A percentile compares a stretch with the other conserved stretches of the same genome.
Conservation (phyloP, 2,888 invertebrate species). For the Criorhina ranunculi region DNA sequence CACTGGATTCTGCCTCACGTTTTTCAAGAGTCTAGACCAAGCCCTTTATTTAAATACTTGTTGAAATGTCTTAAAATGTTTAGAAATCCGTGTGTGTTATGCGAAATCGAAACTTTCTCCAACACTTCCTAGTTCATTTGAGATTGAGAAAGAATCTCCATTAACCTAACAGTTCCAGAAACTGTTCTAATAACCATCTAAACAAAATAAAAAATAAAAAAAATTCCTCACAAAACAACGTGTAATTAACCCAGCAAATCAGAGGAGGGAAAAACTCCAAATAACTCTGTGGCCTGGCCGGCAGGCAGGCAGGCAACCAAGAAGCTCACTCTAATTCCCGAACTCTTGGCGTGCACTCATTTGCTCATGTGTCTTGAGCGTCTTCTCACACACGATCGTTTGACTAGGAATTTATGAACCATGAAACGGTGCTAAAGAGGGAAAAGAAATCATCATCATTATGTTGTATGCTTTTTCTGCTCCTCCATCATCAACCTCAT, state of each 20-base stretch:
- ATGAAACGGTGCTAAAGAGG: conserved; percentile 70
- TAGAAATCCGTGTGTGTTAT: background rate
- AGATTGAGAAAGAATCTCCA: conserved; percentile 24
- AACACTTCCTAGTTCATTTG: conserved; percentile 17
- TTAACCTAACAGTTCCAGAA: conserved; percentile 55
- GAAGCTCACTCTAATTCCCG: conserved; percentile 51
- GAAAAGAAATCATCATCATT: conserved; percentile 69
- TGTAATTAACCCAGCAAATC: conserved; percentile 65
- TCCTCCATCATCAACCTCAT: conserved; percentile 49
- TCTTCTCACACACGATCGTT: conserved; percentile 58
- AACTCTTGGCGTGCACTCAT: conserved; percentile 58
- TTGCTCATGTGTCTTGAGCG: conserved; percentile 42
- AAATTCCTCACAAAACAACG: conserved; percentile 48
- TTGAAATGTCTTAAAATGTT: background rate
- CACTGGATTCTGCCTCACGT: no score
- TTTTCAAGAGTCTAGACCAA: no score
- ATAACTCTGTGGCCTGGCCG: conserved; percentile 25
- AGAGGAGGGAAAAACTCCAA: conserved; percentile 42
- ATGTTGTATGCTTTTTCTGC: conserved; percentile 7
- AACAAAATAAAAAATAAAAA: conserved; percentile 23
- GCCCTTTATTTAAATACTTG: no score
- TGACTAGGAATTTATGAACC: conserved; percentile 72
- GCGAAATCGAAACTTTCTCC: conserved; percentile 35
- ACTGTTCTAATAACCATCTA: conserved; percentile 49
- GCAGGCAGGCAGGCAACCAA: conserved; percentile 11